A percentile compares a stretch with the other conserved stretches of the same genome.
phyloP scores from a whole-genome alignment of 2,113 vertebrate genomes.

The Ramphastos sulfuratus region DNA sequence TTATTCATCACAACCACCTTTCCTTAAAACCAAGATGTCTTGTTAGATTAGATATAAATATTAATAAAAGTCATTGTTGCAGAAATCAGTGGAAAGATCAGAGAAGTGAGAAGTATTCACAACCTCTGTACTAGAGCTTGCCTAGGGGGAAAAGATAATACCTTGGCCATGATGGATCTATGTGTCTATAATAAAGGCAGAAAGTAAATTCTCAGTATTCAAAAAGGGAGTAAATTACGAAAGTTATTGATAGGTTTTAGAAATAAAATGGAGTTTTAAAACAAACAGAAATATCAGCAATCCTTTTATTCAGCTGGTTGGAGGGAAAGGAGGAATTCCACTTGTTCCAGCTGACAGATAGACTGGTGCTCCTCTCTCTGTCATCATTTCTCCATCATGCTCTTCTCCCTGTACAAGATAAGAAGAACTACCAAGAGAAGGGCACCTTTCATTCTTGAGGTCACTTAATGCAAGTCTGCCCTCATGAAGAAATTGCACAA shows the following conservation, averaged over 20 bases:
- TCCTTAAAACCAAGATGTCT: constrained; percentile 52
- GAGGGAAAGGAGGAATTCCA: background rate
- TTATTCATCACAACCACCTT: constrained; percentile 43
- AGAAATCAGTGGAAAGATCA: constrained; percentile 53
- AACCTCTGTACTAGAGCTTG: constrained; percentile 17
- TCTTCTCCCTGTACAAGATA: background rate
- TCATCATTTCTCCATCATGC: background rate
- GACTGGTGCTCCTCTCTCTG: background rate
- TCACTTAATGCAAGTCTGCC: background rate
- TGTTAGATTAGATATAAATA: constrained; percentile 67
- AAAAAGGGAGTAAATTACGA: background rate
- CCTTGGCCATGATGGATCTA: background rate
- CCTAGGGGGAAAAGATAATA: constrained; percentile 36
- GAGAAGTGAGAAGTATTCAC: constrained; percentile 36
- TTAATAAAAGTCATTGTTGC: constrained; percentile 62
- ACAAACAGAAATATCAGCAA: background rate
- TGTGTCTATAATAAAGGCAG: background rate
- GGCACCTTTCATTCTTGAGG: background rate
- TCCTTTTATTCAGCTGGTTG: background rate
- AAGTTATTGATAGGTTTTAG: background rate
- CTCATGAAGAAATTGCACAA: background rate
- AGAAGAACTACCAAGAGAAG: background rate
- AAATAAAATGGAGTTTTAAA: background rate
- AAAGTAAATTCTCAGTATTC: constrained; percentile 15
- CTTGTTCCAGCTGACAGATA: background rate